These are phyloP conservation scores for Trichonephila clavata DNA, from an alignment of 1,140 invertebrate genomes.

Conservation along the genomic window DNA sequence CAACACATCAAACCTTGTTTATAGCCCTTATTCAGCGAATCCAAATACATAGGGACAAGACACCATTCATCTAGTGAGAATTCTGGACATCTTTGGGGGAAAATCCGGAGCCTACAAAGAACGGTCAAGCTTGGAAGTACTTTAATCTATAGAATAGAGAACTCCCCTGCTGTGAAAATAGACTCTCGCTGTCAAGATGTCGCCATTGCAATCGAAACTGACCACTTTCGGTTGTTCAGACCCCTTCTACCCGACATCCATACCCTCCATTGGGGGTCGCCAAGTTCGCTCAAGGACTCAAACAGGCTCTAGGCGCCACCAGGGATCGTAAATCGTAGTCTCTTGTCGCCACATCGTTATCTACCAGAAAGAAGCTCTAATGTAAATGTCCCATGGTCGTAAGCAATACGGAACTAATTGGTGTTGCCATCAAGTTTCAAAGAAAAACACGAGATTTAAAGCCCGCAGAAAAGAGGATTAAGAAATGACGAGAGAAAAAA, in stretches of 20 bases:
- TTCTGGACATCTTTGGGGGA: background rate
- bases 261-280: background rate
- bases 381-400: conserved; percentile 36
- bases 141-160: background rate
- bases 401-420: conserved; percentile 68
- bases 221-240: background rate
- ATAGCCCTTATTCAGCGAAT: background rate
- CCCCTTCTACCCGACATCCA: background rate
- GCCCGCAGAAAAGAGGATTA: background rate
- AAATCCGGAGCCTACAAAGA: background rate
- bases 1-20: background rate
- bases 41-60: background rate
- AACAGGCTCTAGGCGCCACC: background rate
- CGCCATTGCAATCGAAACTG: conserved; percentile 35
- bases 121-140: background rate
- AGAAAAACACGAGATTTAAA: conserved; percentile 47
- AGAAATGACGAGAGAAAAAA: background rate
- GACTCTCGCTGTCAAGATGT: conserved; percentile 49
- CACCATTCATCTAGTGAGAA: background rate
- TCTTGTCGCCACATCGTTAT: conserved; percentile 69
- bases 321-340: conserved; percentile 40
- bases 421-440: conserved; percentile 19
- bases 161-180: conserved; percentile 36
- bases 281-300: background rate
- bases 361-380: conserved; percentile 6